These are phyloP conservation scores for Xyliphius kryptos DNA, from an alignment of 2,113 vertebrate species.

Conservation along the genomic window DNA sequence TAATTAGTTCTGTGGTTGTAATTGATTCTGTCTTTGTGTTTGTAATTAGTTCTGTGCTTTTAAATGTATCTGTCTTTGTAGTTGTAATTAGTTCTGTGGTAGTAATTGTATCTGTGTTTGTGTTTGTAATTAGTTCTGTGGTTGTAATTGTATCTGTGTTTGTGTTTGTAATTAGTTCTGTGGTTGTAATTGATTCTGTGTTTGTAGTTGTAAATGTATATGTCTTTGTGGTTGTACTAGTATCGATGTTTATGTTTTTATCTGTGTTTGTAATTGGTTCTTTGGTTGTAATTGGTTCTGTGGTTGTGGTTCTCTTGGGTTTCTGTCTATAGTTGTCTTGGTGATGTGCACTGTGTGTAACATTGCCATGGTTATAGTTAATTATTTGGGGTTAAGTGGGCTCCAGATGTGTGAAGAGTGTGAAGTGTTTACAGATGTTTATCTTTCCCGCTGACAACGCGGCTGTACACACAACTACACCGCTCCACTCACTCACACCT, in stretches of 20 bases:
- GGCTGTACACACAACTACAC: not conserved
- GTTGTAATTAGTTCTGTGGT: not conserved
- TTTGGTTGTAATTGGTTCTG: too few relatives aligned
- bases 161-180: too few relatives aligned
- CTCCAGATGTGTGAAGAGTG: conserved; percentile 6
- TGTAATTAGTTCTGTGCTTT: not conserved
- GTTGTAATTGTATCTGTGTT: too few relatives aligned
- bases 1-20: too few relatives aligned
- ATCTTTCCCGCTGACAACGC: not conserved
- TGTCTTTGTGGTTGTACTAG: not conserved
- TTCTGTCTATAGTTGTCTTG: too few relatives aligned
- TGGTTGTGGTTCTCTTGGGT: not conserved
- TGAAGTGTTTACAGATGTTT: conserved; percentile 15
- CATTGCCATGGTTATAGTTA: not conserved
- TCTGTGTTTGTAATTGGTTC: too few relatives aligned
- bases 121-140: too few relatives aligned
- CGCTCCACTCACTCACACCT: not conserved
- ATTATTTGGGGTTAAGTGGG: not conserved
- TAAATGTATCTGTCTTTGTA: not conserved
- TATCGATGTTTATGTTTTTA: not conserved
- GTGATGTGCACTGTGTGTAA: not conserved
- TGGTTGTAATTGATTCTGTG: too few relatives aligned
- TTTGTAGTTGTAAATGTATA: not conserved
- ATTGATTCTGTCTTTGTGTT: too few relatives aligned
- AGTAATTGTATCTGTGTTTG: too few relatives aligned